Evolutionary conservation across 2,888 invertebrate genomes (phyloP).

Genomic region (Blastobasis adustella): DNA sequence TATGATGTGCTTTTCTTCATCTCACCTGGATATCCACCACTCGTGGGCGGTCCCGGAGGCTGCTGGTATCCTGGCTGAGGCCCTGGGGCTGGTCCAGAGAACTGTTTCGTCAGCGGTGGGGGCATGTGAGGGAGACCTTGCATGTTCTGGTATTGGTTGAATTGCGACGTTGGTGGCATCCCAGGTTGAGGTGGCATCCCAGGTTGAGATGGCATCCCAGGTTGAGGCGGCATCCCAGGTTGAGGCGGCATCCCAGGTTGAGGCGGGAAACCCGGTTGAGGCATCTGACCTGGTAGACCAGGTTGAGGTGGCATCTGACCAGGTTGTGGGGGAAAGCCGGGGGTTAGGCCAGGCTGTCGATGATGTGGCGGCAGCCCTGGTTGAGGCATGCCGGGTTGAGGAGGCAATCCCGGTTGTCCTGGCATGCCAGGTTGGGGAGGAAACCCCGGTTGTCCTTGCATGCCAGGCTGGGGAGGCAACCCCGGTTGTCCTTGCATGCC

Average conservation of each 20-base stretch:
- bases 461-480: constrained; percentile 17
- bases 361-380: constrained; percentile 18
- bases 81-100: constrained; percentile 27
- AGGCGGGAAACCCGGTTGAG: neutral
- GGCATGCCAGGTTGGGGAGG: constrained; percentile 19
- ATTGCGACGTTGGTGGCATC: constrained; percentile 8
- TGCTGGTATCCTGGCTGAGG: constrained; percentile 36
- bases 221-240: neutral
- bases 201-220: constrained; percentile 16
- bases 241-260: constrained; percentile 17
- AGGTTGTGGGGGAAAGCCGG: constrained; percentile 18
- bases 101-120: constrained; percentile 49
- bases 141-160: constrained; percentile 32
- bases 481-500: constrained; percentile 13
- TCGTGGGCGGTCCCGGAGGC: constrained; percentile 32
- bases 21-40: constrained; percentile 40
- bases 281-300: constrained; percentile 22
- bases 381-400: constrained; percentile 23
- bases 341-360: constrained; percentile 2
- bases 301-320: constrained; percentile 15
- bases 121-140: constrained; percentile 60
- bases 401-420: constrained; percentile 15
- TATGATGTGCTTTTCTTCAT: neutral
- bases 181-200: constrained; percentile 3
- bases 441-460: constrained; percentile 27